A percentile compares a stretch with the other conserved stretches of the same genome.
These are phyloP conservation scores for Papilio xuthus DNA, from an alignment of 1,140 invertebrate species.

Conservation along the genomic window DNA sequence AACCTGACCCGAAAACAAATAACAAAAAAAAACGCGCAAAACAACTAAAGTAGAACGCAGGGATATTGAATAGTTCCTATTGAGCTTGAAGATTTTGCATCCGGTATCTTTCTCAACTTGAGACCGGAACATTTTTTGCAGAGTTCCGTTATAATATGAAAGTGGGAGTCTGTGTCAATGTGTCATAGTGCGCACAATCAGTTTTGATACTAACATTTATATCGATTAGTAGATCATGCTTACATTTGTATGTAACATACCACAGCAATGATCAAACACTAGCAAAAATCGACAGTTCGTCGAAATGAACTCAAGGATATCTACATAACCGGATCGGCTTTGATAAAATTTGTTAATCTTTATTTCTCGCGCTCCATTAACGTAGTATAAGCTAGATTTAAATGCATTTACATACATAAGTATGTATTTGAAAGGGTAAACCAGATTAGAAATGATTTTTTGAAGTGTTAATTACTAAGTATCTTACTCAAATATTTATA, in stretches of 20 bases:
- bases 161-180: conserved; percentile 56
- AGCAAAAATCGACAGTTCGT: conserved; percentile 12
- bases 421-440: neutral
- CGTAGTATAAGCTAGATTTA: neutral
- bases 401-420: neutral
- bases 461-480: neutral
- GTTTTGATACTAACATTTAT: conserved; percentile 17
- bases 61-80: conserved; percentile 53
- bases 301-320: conserved; percentile 45
- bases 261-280: conserved; percentile 18
- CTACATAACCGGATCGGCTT: conserved; percentile 40
- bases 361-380: neutral
- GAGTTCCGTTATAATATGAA: conserved; percentile 57
- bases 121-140: conserved; percentile 52
- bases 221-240: neutral
- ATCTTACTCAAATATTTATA: too few species aligned
- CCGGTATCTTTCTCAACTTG: conserved; percentile 48
- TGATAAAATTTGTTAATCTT: conserved; percentile 2
- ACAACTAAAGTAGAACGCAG: conserved; percentile 48
- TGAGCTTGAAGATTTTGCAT: conserved; percentile 55
- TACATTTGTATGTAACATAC: conserved; percentile 9
- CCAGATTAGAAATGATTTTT: neutral
- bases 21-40: conserved; percentile 48
- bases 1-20: conserved; percentile 57
- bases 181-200: conserved; percentile 48